Percentiles rank a stretch among this genome's conserved stretches.
Evolutionary conservation across 2,888 invertebrate species (phyloP).

Genomic region (Dicranocentrus wangi): DNA sequence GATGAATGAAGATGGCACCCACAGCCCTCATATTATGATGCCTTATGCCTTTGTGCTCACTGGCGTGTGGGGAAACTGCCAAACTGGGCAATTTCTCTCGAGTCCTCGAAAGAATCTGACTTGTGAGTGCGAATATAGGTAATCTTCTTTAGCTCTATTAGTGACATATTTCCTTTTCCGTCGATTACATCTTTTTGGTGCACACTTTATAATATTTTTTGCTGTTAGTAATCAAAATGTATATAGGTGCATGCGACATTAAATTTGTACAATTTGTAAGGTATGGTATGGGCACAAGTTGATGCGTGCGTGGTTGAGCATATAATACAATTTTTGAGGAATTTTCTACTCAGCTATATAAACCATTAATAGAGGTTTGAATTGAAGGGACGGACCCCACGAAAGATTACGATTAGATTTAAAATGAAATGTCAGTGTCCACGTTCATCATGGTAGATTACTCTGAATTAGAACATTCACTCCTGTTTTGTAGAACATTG

Average conservation of each 20-base stretch:
- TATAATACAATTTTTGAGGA: not conserved
- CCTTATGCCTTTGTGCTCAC: not conserved
- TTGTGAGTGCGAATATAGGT: too few species aligned
- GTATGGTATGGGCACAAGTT: not conserved
- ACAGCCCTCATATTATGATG: not conserved
- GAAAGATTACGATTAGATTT: too few species aligned
- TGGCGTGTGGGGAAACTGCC: not conserved
- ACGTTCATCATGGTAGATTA: too few species aligned
- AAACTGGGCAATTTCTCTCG: not conserved
- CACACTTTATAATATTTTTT: too few species aligned
- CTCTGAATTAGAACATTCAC: too few species aligned
- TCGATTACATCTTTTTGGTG: constrained; percentile 2
- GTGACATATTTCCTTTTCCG: constrained; percentile 8
- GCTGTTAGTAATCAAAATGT: too few species aligned
- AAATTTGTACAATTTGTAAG: not conserved
- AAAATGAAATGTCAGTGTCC: too few species aligned
- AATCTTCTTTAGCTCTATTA: not conserved
- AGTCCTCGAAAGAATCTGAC: not conserved
- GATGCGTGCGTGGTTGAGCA: not conserved
- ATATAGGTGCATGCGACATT: not conserved
- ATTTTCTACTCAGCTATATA: not conserved
- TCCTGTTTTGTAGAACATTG: too few species aligned
- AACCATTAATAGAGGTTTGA: too few species aligned
- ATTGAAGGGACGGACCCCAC: too few species aligned
- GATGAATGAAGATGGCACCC: not conserved